Conservation (phyloP, 1,140 invertebrate species). For the Hylaeus anthracinus region DNA sequence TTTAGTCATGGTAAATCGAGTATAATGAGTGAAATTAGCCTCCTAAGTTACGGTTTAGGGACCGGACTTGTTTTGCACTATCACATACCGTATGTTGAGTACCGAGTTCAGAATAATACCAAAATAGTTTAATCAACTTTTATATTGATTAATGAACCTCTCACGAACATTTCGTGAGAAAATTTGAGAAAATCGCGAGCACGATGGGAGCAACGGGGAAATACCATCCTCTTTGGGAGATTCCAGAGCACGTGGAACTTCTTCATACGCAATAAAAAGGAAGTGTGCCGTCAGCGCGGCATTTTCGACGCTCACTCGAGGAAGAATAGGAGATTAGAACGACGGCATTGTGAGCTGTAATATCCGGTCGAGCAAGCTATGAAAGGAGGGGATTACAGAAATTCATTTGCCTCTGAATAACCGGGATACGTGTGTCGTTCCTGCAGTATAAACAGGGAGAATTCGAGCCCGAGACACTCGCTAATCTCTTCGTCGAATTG, state of each 20-base stretch:
- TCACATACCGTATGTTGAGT: no score
- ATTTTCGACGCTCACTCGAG: conserved; percentile 31
- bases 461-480: background rate
- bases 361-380: conserved; percentile 46
- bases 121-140: no score
- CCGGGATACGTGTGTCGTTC: conserved; percentile 36
- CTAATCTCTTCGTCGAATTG: conserved; percentile 20
- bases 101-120: no score
- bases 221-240: background rate
- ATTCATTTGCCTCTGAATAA: conserved; percentile 61
- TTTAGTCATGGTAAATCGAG: no score
- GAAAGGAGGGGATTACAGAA: conserved; percentile 60
- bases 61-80: no score
- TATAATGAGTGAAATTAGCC: no score
- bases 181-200: no score
- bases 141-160: no score
- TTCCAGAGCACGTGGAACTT: background rate
- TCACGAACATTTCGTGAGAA: no score
- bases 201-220: background rate
- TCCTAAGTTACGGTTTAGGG: no score
- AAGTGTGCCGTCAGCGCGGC: conserved; percentile 40
- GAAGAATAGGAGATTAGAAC: conserved; percentile 59
- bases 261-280: conserved; percentile 19
- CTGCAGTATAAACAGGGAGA: conserved; percentile 32
- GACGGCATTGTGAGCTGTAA: conserved; percentile 51